Evolutionary conservation across 1,140 invertebrate species (phyloP).

Genomic region (Asobara japonica): DNA sequence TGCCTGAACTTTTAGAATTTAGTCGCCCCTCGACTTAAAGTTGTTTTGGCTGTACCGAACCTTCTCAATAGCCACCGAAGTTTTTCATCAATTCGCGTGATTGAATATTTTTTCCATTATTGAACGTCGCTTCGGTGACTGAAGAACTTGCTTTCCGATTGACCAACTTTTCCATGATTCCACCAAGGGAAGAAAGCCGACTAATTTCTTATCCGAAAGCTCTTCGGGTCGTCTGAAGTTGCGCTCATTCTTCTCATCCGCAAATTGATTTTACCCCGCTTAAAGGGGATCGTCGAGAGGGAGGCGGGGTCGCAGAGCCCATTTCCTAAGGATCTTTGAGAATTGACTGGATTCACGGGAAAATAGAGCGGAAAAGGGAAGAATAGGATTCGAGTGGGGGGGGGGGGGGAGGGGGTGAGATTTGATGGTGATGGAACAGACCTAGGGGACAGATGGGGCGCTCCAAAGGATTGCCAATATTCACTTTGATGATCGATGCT

Average conservation of each 20-base stretch:
- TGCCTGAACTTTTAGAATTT: too few species aligned
- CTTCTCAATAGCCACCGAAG: too few species aligned
- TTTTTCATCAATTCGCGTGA: too few species aligned
- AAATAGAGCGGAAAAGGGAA: constrained; percentile 9
- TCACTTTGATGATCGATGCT: neutral
- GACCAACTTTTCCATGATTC: constrained; percentile 21
- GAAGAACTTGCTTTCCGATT: neutral
- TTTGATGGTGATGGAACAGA: neutral
- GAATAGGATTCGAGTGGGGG: neutral
- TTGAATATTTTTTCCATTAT: too few species aligned
- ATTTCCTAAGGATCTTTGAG: constrained; percentile 10
- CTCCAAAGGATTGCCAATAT: constrained; percentile 2
- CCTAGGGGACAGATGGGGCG: neutral
- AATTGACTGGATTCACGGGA: neutral
- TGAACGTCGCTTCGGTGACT: too few species aligned
- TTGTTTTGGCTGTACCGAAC: too few species aligned
- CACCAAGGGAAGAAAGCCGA: constrained; percentile 28
- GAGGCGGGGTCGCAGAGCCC: constrained; percentile 23
- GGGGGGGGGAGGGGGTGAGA: neutral
- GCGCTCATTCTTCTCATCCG: constrained; percentile 44
- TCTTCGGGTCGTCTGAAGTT: constrained; percentile 40
- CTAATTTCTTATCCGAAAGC: constrained; percentile 39
- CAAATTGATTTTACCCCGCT: constrained; percentile 53
- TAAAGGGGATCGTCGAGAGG: constrained; percentile 48
- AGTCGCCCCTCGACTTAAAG: too few species aligned